These are phyloP conservation scores for Celastrina argiolus DNA, from an alignment of 2,888 invertebrate species.

Conservation along the genomic window DNA sequence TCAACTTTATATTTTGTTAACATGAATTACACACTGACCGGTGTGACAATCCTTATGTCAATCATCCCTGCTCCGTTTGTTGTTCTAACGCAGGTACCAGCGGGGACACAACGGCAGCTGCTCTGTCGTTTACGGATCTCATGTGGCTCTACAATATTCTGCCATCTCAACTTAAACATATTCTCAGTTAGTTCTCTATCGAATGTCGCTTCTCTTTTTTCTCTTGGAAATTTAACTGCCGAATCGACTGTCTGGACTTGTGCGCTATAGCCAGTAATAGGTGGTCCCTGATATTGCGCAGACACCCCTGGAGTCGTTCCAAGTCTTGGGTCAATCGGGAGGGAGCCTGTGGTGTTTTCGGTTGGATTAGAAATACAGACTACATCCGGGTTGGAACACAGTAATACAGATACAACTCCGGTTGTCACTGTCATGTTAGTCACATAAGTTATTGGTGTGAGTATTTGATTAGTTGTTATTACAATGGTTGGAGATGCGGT, in stretches of 20 bases:
- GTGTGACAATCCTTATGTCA: conserved; percentile 80
- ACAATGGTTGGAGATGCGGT: conserved; percentile 35
- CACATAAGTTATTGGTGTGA: conserved; percentile 25
- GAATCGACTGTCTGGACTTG: conserved; percentile 52
- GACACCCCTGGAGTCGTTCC: conserved; percentile 61
- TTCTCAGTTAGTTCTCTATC: conserved; percentile 12
- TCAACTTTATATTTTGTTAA: background rate
- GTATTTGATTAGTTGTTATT: conserved; percentile 29
- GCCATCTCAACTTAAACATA: conserved; percentile 25
- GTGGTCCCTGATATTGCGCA: conserved; percentile 50
- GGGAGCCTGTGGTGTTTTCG: conserved; percentile 60
- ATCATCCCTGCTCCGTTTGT: conserved; percentile 77
- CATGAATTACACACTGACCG: conserved; percentile 54
- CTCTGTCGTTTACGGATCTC: conserved; percentile 59
- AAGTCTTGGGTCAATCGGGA: conserved; percentile 68
- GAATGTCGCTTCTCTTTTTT: conserved; percentile 45
- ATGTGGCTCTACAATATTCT: conserved; percentile 40
- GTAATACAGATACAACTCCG: conserved; percentile 57
- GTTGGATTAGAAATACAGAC: conserved; percentile 69
- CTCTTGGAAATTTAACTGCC: conserved; percentile 63
- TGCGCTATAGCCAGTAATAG: conserved; percentile 54
- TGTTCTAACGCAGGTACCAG: conserved; percentile 53
- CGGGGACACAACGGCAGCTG: conserved; percentile 60
- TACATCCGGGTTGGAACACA: conserved; percentile 63
- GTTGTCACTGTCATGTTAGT: conserved; percentile 37